Conservation (phyloP, 2,797 vertebrate genomes). For the Periophthalmus magnuspinnatus region DNA sequence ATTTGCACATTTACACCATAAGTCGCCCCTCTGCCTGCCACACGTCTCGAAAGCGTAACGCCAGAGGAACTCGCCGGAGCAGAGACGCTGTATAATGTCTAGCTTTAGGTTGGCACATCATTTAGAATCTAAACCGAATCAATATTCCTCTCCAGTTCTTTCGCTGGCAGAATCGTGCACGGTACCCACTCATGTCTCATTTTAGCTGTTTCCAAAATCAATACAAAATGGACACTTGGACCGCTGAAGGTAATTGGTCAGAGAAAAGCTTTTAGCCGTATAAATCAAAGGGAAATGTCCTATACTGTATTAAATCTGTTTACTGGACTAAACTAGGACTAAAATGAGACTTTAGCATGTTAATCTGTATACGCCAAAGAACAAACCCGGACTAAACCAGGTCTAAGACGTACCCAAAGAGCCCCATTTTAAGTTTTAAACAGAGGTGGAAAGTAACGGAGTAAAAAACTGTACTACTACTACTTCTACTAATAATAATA, state of each 20-base stretch:
- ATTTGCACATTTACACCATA: not conserved
- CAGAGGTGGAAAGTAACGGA: no score
- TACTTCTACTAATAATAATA: no score
- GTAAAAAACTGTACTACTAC: no score
- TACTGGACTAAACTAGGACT: no score
- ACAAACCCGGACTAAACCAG: no score
- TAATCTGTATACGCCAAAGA: no score
- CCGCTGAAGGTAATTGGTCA: not conserved
- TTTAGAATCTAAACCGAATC: slow-evolving; percentile 16
- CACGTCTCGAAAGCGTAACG: not conserved
- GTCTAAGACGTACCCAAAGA: no score
- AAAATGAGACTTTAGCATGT: no score
- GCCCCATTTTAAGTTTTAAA: no score
- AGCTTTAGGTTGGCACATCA: slow-evolving; percentile 14
- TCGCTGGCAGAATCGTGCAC: slow-evolving; percentile 7
- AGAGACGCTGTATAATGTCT: not conserved
- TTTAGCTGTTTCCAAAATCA: not conserved
- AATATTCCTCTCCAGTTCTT: not conserved
- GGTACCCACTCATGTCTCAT: not conserved
- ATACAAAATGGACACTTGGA: not conserved
- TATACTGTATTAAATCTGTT: no score
- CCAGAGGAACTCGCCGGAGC: no score
- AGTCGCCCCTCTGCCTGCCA: not conserved
- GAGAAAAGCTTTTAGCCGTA: not conserved
- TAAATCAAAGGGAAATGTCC: not conserved